These are phyloP conservation scores for Dryobotodes eremita DNA, from an alignment of 2,888 invertebrate species.

Conservation along the genomic window DNA sequence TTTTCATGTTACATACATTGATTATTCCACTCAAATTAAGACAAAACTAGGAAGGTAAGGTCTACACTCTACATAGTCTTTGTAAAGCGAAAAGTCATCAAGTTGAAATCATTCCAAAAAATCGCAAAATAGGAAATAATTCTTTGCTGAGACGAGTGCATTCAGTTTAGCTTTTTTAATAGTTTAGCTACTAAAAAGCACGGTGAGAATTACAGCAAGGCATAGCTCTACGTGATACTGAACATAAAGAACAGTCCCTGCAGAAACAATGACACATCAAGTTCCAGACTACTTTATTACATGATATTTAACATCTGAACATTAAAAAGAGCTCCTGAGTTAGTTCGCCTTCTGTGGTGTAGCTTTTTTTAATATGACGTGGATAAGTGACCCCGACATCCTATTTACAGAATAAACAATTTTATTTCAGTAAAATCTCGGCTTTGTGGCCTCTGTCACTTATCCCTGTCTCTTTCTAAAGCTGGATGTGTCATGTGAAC, in stretches of 20 bases:
- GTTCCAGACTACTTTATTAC: not conserved
- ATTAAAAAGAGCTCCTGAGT: not conserved
- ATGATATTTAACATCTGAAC: not conserved
- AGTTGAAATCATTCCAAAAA: conserved; percentile 1
- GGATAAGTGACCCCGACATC: too few species aligned
- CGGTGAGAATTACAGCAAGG: conserved; percentile 20
- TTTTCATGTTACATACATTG: conserved; percentile 49
- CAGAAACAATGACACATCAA: conserved; percentile 1
- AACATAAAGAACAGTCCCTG: conserved; percentile 26
- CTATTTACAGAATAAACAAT: not conserved
- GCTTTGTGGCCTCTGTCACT: not conserved
- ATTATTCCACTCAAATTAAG: conserved; percentile 37
- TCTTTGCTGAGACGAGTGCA: conserved; percentile 16
- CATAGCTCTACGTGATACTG: conserved; percentile 36
- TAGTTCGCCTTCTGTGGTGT: too few species aligned
- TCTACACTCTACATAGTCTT: conserved; percentile 43
- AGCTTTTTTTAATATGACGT: not conserved
- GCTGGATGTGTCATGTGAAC: conserved; percentile 11
- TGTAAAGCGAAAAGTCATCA: conserved; percentile 58
- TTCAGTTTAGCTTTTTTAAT: conserved; percentile 13
- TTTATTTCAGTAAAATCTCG: not conserved
- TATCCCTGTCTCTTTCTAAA: not conserved
- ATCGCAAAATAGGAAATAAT: conserved; percentile 19
- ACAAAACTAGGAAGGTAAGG: conserved; percentile 32
- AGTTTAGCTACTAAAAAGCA: conserved; percentile 42